Base-by-base conservation (phyloP, 2,888 invertebrate genomes). In the Sclerodermus sp. region DNA sequence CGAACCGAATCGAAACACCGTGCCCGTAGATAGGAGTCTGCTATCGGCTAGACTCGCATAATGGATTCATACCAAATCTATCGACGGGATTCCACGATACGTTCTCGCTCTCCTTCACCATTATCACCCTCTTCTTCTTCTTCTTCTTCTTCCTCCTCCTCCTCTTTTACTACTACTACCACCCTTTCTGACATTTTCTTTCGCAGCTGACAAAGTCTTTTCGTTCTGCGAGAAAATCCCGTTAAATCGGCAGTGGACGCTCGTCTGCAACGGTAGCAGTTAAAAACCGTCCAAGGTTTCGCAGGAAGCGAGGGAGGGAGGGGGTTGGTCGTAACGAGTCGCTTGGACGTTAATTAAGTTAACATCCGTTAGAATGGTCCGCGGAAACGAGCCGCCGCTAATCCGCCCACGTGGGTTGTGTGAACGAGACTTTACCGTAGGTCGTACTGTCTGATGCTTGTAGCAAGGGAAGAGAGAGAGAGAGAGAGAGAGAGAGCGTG, bases 341-440 rank as follows among this genome's bases (percentile, higher is more conserved):
- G 65, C 67, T 65, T 65, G 66, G 66, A 55, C 67, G 72, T 71
- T 75, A 74, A 74, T 74, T 71, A 71, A 74, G 70, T 73, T 73
- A 75, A 74, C 71, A 68, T 71, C 66, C 68, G 64, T 67, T 74
- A 66, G 69, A 75, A 68, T 68, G 66, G 59, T 62, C 59, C 60
- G 58, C 60, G 62, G 63, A 62, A 67, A 67, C 63, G 63, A 62
- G 58, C 43, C 46, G 51, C 34, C 49, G 53, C 50, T 49, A 54
- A 45, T 54, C 53, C 51, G 49, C 61, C 62, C 53, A 58, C 63
- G 53, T 47, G 45, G 23, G 23, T 8, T 23, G 8, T 23, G 23
- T 8, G 23, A 23, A 23, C 23, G 23, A 23, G 23, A 5, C 23
- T 23, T 23, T 23, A 23, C 23, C 23, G 23, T 23, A 23, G 23